These are phyloP conservation scores for Paedocypris sp. DNA, from an alignment of 2,113 vertebrate genomes.

Conservation along the genomic window DNA sequence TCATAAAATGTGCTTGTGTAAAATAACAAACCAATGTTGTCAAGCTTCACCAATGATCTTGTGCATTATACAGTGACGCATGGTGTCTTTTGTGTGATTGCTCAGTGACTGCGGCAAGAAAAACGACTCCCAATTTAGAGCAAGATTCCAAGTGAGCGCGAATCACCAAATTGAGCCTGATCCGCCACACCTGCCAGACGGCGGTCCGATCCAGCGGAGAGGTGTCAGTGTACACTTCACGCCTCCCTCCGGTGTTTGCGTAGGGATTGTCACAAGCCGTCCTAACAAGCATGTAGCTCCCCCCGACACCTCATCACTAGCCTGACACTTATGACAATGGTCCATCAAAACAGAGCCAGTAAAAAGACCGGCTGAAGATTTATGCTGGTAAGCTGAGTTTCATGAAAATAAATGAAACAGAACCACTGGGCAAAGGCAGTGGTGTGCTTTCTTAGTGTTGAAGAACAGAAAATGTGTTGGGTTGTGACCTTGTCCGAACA, in stretches of 20 bases:
- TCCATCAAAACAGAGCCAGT: conserved; percentile 7
- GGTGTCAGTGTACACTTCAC: conserved; percentile 24
- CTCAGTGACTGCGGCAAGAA: conserved; percentile 53
- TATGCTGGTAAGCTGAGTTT: neutral
- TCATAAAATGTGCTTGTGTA: too few relatives aligned
- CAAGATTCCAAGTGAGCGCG: neutral
- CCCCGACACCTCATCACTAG: conserved; percentile 6
- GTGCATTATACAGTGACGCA: conserved; percentile 57
- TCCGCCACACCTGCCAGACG: conserved; percentile 16
- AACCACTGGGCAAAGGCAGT: neutral
- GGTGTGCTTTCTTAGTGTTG: neutral
- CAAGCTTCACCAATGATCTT: too few relatives aligned
- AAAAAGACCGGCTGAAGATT: neutral
- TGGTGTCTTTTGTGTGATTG: conserved; percentile 56
- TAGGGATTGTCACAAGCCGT: conserved; percentile 53
- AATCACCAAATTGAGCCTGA: conserved; percentile 35
- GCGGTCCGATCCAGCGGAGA: conserved; percentile 1
- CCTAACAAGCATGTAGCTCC: conserved; percentile 54
- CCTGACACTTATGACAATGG: conserved; percentile 25
- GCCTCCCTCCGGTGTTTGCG: conserved; percentile 26
- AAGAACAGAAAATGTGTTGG: conserved; percentile 39
- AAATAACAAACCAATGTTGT: too few relatives aligned
- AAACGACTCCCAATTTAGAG: conserved; percentile 43
- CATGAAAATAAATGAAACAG: neutral
- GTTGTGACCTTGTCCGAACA: conserved; percentile 53